Base-by-base conservation (phyloP, 2,888 invertebrate genomes). In the Cheilosia impressa region DNA sequence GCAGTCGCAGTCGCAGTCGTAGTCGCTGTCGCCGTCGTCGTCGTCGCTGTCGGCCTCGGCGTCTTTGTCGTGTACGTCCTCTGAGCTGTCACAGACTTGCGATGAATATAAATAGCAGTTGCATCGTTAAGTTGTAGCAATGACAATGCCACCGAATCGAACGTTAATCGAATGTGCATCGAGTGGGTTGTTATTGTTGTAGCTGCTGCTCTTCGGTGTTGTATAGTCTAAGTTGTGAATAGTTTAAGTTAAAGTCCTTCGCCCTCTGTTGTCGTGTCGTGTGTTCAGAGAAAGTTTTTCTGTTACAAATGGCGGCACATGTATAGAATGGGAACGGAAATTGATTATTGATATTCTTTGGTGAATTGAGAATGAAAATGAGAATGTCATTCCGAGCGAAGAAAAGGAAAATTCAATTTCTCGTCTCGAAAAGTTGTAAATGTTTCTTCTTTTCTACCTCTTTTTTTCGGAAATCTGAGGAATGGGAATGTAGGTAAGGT, bases 121-220 rank as follows among this genome's bases (percentile, higher is more conserved):
- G 76, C 81, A 81, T 77, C 85, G 85, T 81, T 81, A 85, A 85
- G 76, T 85, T 85, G 85, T 81, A 85, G 85, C 85, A 85, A 85
- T 85, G 81, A 72, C 85, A 85, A 85, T 85, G 76, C 68, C 80
- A 72, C 34, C 71, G 76, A 81, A 81, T 85, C 81, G 75, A 84
- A 79, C 69, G 69, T 79, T 79, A 84, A 84, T 84, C 84, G 81
- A 85, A 85, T 80, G 71, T 71, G 79, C 66, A 85, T 85, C 80
- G 73, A 71, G 69, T 65, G 69, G 38, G 45, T 43, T 60, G 13
- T 78, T 68, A 19, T 55, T 65, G 34, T 63, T 57, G 63, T 50
- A 58, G 41, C 57, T 72, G 55, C 24, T 62, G 53, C 58, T 58
- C 34, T 66, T 62, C 71, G 63, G n/a, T 80, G 31, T 62, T 77